Percentiles rank a stretch among this genome's conserved stretches.
These are phyloP conservation scores for Hydrocynus forskahlii DNA, from an alignment of 2,797 vertebrate species.

Conservation along the genomic window DNA sequence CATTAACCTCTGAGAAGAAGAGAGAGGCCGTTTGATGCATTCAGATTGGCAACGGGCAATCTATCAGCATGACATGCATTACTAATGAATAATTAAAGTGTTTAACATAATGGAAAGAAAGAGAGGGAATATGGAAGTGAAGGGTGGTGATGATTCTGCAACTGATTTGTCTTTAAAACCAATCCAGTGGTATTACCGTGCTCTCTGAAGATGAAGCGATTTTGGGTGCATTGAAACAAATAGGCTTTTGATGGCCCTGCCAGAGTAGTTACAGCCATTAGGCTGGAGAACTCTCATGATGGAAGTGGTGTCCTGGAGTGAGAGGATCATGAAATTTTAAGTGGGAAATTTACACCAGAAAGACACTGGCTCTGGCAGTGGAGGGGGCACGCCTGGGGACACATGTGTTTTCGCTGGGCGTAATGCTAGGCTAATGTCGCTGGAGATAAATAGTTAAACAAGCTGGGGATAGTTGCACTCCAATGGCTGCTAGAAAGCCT, in stretches of 20 bases:
- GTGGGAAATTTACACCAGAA: conserved; percentile 86
- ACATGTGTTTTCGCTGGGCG: conserved; percentile 75
- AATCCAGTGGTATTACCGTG: conserved; percentile 79
- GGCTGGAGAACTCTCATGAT: conserved; percentile 84
- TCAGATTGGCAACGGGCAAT: conserved; percentile 86
- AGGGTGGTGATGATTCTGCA: conserved; percentile 90
- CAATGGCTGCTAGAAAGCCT: conserved; percentile 58
- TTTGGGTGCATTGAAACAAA: conserved; percentile 76
- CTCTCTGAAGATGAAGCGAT: conserved; percentile 71
- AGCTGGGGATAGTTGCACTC: conserved; percentile 73
- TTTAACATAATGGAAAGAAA: conserved; percentile 87
- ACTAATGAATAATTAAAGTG: conserved; percentile 97
- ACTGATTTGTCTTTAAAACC: conserved; percentile 86
- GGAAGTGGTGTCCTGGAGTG: conserved; percentile 84
- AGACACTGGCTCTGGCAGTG: conserved; percentile 72
- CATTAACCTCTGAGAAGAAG: conserved; percentile 90
- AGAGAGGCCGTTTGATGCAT: conserved; percentile 80
- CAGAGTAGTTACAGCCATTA: conserved; percentile 84
- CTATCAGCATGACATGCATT: conserved; percentile 92
- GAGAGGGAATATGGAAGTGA: conserved; percentile 58
- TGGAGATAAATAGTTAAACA: conserved; percentile 86
- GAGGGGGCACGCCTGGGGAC: conserved; percentile 76
- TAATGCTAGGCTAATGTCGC: conserved; percentile 81
- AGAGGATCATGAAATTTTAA: conserved; percentile 94
- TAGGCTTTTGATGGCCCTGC: conserved; percentile 81